Evolutionary conservation across 2,113 vertebrate genomes (phyloP).

Genomic region (Halcyon senegalensis): DNA sequence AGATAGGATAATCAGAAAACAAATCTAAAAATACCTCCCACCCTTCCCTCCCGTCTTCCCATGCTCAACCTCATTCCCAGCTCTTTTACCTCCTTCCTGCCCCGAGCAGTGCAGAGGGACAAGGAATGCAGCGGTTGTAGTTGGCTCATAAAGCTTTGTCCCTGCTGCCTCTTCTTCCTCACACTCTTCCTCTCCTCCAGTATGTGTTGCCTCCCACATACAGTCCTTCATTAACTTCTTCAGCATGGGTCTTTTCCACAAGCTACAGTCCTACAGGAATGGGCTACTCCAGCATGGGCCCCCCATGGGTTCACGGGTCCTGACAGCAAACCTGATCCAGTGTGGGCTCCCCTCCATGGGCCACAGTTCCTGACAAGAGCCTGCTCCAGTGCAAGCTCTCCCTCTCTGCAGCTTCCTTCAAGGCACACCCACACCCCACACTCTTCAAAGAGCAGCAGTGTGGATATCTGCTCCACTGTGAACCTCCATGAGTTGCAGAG

Average conservation of each 20-base stretch:
- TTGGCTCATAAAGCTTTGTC: not conserved
- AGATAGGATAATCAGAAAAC: not conserved
- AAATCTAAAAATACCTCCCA: not conserved
- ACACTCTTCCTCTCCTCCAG: not conserved
- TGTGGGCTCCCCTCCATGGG: not conserved
- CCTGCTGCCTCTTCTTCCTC: not conserved
- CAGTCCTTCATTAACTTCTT: not conserved
- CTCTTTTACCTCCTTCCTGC: not conserved
- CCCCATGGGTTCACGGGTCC: accelerated
- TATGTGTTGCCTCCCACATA: accelerated
- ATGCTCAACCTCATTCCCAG: not conserved
- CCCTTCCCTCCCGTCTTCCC: not conserved
- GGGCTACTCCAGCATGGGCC: accelerated
- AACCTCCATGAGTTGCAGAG: not conserved
- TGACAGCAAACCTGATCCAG: not conserved
- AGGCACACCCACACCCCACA: no score
- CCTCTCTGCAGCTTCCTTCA: not conserved
- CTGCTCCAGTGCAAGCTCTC: not conserved
- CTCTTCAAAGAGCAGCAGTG: not conserved
- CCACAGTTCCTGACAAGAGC: not conserved
- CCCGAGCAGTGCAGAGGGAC: not conserved
- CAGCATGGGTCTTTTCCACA: accelerated
- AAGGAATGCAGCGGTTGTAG: not conserved
- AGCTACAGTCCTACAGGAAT: not conserved
- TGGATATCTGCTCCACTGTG: not conserved